These are phyloP conservation scores for Calcarius ornatus DNA, from an alignment of 2,113 vertebrate genomes.

Conservation along the genomic window DNA sequence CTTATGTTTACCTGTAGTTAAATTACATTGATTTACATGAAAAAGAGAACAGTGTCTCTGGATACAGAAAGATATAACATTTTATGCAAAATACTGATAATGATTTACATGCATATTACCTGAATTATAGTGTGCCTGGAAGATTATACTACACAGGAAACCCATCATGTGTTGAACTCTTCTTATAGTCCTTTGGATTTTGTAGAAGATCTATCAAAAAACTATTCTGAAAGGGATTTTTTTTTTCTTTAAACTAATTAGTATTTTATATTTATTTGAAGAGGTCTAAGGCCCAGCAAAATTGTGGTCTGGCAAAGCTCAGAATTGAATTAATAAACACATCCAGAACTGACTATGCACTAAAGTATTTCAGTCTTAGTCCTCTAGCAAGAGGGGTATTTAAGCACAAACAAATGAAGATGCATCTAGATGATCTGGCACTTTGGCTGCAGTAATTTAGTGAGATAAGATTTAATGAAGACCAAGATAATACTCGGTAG, in stretches of 20 bases:
- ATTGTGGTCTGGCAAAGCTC: background rate
- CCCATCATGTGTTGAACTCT: background rate
- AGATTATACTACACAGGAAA: background rate
- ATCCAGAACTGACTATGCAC: background rate
- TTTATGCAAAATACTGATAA: background rate
- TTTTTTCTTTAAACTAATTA: background rate
- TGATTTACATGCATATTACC: background rate
- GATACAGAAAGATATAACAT: background rate
- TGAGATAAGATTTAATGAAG: constrained; percentile 37
- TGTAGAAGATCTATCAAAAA: background rate
- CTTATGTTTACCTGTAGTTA: background rate
- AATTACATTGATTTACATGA: background rate
- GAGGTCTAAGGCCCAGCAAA: background rate
- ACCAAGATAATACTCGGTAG: constrained; percentile 17
- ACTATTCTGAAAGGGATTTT: background rate
- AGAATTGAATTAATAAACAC: background rate
- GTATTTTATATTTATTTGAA: background rate
- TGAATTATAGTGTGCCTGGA: background rate
- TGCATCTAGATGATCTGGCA: background rate
- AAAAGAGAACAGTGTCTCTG: background rate
- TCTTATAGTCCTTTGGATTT: background rate
- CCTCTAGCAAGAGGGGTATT: background rate
- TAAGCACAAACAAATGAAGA: constrained; percentile 1
- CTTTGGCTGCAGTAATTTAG: constrained; percentile 20
- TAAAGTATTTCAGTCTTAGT: background rate